Evolutionary conservation across 2,797 vertebrate genomes (phyloP).

Genomic region (Xerus rutilus): DNA sequence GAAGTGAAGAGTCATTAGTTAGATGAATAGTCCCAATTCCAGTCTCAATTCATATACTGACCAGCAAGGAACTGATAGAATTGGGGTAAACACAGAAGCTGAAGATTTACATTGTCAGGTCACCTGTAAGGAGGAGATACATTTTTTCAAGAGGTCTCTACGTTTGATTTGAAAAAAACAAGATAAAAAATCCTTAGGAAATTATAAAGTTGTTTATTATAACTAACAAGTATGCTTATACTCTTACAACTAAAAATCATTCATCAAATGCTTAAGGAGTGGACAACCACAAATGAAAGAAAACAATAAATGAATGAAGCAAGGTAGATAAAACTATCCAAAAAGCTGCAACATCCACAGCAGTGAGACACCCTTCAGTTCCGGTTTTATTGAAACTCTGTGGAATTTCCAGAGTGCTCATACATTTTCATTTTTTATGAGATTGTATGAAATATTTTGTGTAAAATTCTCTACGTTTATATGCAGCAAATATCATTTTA

Average conservation of each 20-base stretch:
- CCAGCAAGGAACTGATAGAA: background rate
- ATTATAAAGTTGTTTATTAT: background rate
- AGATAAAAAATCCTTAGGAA: background rate
- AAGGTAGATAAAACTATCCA: background rate
- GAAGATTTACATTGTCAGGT: background rate
- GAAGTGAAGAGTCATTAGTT: background rate
- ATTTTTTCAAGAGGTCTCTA: background rate
- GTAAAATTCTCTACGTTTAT: background rate
- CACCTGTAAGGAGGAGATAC: background rate
- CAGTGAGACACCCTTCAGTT: background rate
- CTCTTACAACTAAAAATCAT: background rate
- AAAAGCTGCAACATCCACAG: background rate
- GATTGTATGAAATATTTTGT: background rate
- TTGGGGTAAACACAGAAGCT: background rate
- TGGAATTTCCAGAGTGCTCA: background rate
- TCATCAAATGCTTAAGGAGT: background rate
- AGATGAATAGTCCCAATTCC: background rate
- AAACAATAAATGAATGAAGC: background rate
- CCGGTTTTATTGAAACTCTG: background rate
- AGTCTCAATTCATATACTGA: background rate
- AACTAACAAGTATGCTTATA: background rate
- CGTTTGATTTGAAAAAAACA: background rate
- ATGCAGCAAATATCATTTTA: background rate
- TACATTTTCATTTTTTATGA: background rate
- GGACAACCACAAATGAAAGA: background rate